Conservation (phyloP, 2,113 vertebrate species). For the Tretioscincus oriximinensis region DNA sequence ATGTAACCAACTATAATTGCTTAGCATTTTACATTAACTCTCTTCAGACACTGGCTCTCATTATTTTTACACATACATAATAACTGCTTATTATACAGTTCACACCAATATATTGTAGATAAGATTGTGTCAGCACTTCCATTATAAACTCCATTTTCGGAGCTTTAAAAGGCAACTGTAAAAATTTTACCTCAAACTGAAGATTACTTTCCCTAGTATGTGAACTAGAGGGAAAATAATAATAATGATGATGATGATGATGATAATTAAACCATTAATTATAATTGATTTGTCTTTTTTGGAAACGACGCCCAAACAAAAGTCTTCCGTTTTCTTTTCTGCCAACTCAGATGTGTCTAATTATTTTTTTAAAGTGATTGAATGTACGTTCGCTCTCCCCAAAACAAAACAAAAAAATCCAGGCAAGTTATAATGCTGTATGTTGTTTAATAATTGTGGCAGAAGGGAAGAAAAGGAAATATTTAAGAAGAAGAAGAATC, state of each 20-base stretch:
- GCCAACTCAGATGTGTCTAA: constrained; percentile 50
- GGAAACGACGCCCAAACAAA: constrained; percentile 67
- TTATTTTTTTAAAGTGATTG: constrained; percentile 16
- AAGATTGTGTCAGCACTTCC: constrained; percentile 81
- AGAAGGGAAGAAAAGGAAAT: not conserved
- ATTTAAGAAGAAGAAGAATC: no score
- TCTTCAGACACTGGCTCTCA: constrained; percentile 88
- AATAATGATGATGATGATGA: constrained; percentile 57
- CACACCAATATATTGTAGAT: constrained; percentile 73
- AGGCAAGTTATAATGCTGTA: not conserved
- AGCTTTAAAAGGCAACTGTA: constrained; percentile 79
- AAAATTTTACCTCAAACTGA: constrained; percentile 77
- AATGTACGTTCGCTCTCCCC: no score
- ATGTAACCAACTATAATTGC: constrained; percentile 96
- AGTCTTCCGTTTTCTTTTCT: constrained; percentile 59
- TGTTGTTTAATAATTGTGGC: not conserved
- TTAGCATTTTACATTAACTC: constrained; percentile 88
- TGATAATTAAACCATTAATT: constrained; percentile 64
- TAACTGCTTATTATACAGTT: constrained; percentile 86
- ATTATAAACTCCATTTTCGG: constrained; percentile 75
- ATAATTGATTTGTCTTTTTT: constrained; percentile 63
- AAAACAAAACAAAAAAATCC: constrained; percentile 2
- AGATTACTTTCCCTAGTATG: constrained; percentile 76
- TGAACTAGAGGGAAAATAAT: constrained; percentile 68
- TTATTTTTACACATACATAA: constrained; percentile 94